A percentile compares a stretch with the other conserved stretches of the same genome.
Evolutionary conservation across 30 jellyfish, hydroid and myxozoan species (phyloP).

Genomic region (Hydra vulgaris): DNA sequence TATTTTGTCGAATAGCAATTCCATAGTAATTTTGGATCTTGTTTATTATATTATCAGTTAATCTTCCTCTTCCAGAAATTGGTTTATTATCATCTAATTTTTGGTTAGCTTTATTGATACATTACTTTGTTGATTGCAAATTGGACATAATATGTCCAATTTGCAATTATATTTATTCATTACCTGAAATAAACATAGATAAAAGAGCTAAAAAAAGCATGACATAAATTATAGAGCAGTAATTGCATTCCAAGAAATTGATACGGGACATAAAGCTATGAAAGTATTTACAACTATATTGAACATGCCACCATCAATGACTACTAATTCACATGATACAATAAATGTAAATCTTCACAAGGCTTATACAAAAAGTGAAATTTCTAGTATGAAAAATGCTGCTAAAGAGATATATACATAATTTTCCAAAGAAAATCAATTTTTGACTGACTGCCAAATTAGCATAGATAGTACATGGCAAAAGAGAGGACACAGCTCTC

Average conservation of each 20-base stretch:
- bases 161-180: no score
- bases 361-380: neutral
- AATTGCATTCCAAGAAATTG: slow-evolving; percentile 3
- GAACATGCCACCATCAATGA: neutral
- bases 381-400: neutral
- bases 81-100: no score
- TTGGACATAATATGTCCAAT: no score
- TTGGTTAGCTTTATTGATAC: no score
- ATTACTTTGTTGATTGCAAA: no score
- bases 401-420: neutral
- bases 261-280: neutral
- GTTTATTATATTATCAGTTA: no score
- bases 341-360: neutral
- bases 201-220: no score
- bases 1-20: no score
- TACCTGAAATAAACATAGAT: no score
- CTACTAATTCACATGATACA: neutral
- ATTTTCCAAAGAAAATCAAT: neutral
- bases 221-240: no score
- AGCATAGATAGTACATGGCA: slow-evolving; percentile 1
- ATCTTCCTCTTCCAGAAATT: no score
- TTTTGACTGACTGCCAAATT: neutral
- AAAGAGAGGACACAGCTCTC: slow-evolving; percentile 6
- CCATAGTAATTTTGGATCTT: no score
- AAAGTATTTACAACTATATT: neutral